A percentile compares a stretch with the other conserved stretches of the same genome.
Conservation (phyloP, 2,797 vertebrate species). For the Betta splendens region DNA sequence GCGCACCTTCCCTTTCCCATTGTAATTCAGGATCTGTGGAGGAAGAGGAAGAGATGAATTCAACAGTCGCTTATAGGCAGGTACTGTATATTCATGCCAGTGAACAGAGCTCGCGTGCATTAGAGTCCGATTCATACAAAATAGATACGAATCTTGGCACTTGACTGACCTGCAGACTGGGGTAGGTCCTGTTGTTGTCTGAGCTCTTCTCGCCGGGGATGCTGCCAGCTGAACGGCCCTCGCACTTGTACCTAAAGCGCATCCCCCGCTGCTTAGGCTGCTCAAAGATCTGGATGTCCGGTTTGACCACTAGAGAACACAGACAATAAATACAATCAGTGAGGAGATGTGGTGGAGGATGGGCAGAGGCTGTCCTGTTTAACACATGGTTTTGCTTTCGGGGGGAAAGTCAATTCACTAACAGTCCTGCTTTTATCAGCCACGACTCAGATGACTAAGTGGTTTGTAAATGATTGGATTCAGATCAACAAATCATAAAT, state of each 20-base stretch:
- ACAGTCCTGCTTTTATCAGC: background rate
- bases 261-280: constrained; percentile 96
- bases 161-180: constrained; percentile 90
- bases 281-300: constrained; percentile 91
- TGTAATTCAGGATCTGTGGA: constrained; percentile 89
- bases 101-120: no score
- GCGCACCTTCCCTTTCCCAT: constrained; percentile 90
- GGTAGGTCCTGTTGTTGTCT: constrained; percentile 95
- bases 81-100: no score
- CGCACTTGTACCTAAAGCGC: constrained; percentile 98
- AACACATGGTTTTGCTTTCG: background rate
- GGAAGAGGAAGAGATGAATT: background rate
- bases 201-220: constrained; percentile 95
- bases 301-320: constrained; percentile 83
- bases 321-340: background rate
- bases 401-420: no score
- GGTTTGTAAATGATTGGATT: background rate
- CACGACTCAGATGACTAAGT: background rate
- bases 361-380: no score
- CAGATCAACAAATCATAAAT: background rate
- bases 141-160: background rate
- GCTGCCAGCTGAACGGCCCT: constrained; percentile 96
- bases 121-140: no score
- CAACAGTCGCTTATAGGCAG: background rate
- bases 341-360: background rate